phyloP scores from a whole-genome alignment of 2,888 invertebrate species.

The Oxystoma pomonae region DNA sequence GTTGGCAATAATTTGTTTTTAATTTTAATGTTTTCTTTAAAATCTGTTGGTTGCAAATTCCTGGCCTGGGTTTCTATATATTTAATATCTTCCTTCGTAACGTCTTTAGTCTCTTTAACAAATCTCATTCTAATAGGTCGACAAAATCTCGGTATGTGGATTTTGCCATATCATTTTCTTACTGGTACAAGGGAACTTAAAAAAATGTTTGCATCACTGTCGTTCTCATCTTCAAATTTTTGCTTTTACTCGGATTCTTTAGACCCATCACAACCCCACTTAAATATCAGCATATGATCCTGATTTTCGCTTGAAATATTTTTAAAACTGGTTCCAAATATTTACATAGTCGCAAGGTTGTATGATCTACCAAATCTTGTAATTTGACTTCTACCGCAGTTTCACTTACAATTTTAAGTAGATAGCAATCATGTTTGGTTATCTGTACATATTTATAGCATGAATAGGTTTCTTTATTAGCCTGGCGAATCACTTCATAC shows the following conservation, averaged over 20 bases:
- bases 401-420: constrained; percentile 7
- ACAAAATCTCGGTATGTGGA: neutral
- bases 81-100: neutral
- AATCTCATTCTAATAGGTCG: constrained; percentile 3
- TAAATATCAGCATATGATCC: neutral
- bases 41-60: neutral
- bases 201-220: constrained; percentile 3
- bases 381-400: constrained; percentile 10
- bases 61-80: neutral
- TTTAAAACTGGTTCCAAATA: constrained; percentile 13
- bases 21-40: neutral
- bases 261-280: constrained; percentile 9
- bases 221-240: constrained; percentile 5
- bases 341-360: constrained; percentile 8
- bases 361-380: constrained; percentile 9
- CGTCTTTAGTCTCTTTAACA: neutral
- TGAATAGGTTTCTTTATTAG: neutral
- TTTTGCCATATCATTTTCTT: constrained; percentile 5
- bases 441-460: constrained; percentile 13
- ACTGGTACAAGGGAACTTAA: constrained; percentile 1
- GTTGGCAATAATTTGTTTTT: neutral
- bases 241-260: constrained; percentile 5
- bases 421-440: constrained; percentile 15
- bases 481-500: neutral
- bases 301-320: neutral